These are phyloP conservation scores for Euura saliciscinereae DNA, from an alignment of 1,140 invertebrate genomes.

Conservation along the genomic window DNA sequence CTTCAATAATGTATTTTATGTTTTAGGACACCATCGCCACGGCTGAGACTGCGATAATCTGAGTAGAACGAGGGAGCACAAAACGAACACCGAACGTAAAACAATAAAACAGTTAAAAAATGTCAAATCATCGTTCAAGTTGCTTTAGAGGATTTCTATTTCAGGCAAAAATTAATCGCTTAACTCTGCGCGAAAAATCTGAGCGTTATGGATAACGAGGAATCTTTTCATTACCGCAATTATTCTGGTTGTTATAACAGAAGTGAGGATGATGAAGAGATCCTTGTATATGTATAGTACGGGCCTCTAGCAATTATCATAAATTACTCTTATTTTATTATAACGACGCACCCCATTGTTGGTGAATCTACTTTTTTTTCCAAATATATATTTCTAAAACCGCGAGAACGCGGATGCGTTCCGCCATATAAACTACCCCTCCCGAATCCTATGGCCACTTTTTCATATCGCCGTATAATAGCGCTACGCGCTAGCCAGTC, in stretches of 20 bases:
- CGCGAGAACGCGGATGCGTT: not conserved
- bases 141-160: too few species aligned
- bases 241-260: not conserved
- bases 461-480: not conserved
- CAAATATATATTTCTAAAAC: not conserved
- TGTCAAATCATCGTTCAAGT: too few species aligned
- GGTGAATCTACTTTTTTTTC: not conserved
- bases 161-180: not conserved
- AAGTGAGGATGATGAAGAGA: not conserved
- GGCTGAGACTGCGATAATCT: not conserved
- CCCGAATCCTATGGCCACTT: not conserved
- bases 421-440: constrained; percentile 1
- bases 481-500: not conserved
- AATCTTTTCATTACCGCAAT: not conserved
- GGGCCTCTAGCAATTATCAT: constrained; percentile 4
- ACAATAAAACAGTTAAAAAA: too few species aligned
- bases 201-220: not conserved
- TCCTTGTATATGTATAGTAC: not conserved
- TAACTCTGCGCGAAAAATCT: not conserved
- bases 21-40: constrained; percentile 7
- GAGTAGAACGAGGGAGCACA: not conserved
- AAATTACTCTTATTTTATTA: constrained; percentile 8
- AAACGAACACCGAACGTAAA: too few species aligned
- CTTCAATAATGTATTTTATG: constrained; percentile 46
- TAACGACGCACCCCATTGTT: constrained; percentile 1